These are phyloP conservation scores for Cassiopea andromeda DNA, from an alignment of 30 jellyfish, hydroid and myxozoan species.

Conservation along the genomic window DNA sequence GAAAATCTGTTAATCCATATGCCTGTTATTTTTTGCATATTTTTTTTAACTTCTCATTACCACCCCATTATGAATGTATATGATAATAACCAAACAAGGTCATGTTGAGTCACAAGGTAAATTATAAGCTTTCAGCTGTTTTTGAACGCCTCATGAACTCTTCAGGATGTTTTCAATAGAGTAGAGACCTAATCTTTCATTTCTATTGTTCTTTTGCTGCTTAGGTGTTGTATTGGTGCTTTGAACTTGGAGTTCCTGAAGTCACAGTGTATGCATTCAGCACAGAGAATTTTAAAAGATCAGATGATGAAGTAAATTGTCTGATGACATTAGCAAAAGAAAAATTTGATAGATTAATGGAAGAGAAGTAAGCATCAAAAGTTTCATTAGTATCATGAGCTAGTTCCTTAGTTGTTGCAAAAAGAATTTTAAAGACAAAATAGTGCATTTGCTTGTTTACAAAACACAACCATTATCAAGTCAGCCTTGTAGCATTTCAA, in stretches of 20 bases:
- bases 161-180: too few relatives aligned
- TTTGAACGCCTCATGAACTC: too few relatives aligned
- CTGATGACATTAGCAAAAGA: slow-evolving; percentile 84
- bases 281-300: slow-evolving; percentile 92
- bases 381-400: neutral
- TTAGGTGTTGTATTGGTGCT: slow-evolving; percentile 98
- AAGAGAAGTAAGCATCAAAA: slow-evolving; percentile 74
- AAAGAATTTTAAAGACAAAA: neutral
- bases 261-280: slow-evolving; percentile 98
- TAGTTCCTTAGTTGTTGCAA: neutral
- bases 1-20: too few relatives aligned
- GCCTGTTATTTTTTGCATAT: too few relatives aligned
- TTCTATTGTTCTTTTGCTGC: neutral
- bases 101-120: too few relatives aligned
- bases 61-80: too few relatives aligned
- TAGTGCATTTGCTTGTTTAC: too few relatives aligned
- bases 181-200: neutral
- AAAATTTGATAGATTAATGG: slow-evolving; percentile 83
- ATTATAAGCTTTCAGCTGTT: too few relatives aligned
- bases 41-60: too few relatives aligned
- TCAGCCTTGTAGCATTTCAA: too few relatives aligned
- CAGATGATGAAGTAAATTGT: slow-evolving; percentile 92
- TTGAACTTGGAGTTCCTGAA: slow-evolving; percentile 89
- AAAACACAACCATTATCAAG: too few relatives aligned
- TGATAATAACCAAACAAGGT: too few relatives aligned